Evolutionary conservation across 2,113 vertebrate species (phyloP).

Genomic region (Rhea americana): DNA sequence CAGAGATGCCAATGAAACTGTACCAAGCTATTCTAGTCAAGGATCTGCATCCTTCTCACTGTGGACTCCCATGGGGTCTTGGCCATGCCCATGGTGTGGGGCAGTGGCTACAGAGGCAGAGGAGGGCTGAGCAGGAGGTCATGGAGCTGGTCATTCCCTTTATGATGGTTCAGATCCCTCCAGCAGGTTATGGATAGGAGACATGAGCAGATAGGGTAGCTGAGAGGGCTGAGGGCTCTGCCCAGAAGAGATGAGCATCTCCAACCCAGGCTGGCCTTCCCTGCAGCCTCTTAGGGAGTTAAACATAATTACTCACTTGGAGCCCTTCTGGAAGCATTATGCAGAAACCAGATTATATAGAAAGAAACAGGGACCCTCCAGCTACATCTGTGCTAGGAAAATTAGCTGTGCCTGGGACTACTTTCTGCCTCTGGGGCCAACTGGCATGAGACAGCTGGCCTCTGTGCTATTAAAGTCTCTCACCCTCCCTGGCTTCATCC

Average conservation of each 20-base stretch:
- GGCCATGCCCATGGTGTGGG: accelerated
- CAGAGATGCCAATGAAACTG: background rate
- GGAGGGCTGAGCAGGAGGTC: background rate
- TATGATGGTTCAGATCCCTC: accelerated
- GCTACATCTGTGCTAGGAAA: accelerated
- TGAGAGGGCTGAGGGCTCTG: too few relatives aligned
- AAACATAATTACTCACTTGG: accelerated
- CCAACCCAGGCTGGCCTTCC: background rate
- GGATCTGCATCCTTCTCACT: background rate
- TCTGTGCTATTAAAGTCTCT: background rate
- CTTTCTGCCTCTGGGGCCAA: background rate
- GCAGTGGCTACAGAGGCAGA: background rate
- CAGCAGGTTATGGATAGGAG: background rate
- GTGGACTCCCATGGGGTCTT: accelerated
- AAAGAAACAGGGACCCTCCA: background rate
- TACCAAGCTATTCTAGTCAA: accelerated
- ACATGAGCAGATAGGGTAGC: too few relatives aligned
- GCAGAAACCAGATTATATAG: background rate
- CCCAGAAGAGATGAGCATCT: background rate
- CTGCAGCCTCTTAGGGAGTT: accelerated
- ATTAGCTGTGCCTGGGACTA: background rate
- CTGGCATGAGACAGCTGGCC: background rate
- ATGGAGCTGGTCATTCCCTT: background rate
- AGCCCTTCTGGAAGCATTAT: background rate
- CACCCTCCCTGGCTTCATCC: background rate